phyloP scores from a whole-genome alignment of 2,113 vertebrate genomes.

The Neofelis nebulosa region DNA sequence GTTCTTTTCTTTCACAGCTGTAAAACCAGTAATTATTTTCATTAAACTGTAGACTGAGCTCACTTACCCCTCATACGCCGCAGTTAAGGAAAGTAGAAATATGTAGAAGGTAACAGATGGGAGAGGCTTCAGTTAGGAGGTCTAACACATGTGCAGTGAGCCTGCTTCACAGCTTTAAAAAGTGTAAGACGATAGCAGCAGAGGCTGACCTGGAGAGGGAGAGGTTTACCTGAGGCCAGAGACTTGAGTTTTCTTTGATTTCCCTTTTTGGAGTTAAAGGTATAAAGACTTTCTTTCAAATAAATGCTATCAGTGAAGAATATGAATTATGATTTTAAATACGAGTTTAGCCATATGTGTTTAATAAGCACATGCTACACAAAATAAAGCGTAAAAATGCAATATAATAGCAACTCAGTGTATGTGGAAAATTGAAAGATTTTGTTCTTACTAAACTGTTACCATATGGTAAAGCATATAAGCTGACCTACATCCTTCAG shows the following conservation, averaged over 20 bases:
- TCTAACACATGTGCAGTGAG: slow-evolving; percentile 71
- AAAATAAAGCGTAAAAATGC: slow-evolving; percentile 36
- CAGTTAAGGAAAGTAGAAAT: slow-evolving; percentile 62
- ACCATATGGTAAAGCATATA: not conserved
- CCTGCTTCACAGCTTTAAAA: slow-evolving; percentile 53
- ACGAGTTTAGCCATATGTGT: not conserved
- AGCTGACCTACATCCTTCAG: not conserved
- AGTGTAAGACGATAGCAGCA: slow-evolving; percentile 51
- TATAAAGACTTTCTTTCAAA: slow-evolving; percentile 7
- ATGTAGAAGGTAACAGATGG: slow-evolving; percentile 66
- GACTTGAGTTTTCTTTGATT: not conserved
- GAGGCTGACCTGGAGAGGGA: not conserved
- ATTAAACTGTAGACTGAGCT: not conserved
- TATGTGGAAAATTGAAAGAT: not conserved
- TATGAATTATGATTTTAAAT: not conserved
- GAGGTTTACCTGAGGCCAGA: not conserved
- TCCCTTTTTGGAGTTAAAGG: not conserved
- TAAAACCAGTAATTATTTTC: slow-evolving; percentile 59
- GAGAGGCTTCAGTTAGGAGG: slow-evolving; percentile 66
- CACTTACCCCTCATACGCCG: not conserved
- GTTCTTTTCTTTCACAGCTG: slow-evolving; percentile 13
- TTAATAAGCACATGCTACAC: not conserved
- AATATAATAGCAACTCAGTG: not conserved
- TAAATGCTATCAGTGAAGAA: not conserved
- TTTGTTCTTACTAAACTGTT: not conserved